Percentiles rank a stretch among this genome's conserved stretches.
phyloP scores from a whole-genome alignment of 1,140 invertebrate genomes.

The Bombus ignitus region DNA sequence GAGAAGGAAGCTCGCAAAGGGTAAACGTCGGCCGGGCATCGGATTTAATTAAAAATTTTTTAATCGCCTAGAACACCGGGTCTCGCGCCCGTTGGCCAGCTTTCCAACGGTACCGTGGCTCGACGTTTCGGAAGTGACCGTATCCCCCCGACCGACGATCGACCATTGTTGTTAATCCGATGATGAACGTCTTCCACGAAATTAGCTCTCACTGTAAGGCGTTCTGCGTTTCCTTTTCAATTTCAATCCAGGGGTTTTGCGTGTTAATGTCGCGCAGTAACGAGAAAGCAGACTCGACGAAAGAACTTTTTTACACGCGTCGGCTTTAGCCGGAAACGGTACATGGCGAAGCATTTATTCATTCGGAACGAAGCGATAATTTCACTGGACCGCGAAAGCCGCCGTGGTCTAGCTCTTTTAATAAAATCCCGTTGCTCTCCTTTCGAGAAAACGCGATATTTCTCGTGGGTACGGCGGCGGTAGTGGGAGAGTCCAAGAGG shows the following conservation, averaged over 20 bases:
- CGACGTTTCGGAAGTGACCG: background rate
- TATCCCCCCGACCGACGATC: background rate
- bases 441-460: slow-evolving; percentile 24
- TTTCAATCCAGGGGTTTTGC: background rate
- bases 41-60: slow-evolving; percentile 44
- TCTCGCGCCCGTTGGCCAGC: background rate
- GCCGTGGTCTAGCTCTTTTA: slow-evolving; percentile 4
- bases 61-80: background rate
- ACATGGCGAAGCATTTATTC: background rate
- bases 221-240: background rate
- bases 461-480: background rate
- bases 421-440: slow-evolving; percentile 5
- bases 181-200: background rate
- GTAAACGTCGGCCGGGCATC: background rate
- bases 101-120: background rate
- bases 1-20: background rate
- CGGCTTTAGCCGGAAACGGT: background rate
- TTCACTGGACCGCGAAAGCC: background rate
- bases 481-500: background rate
- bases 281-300: background rate
- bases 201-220: background rate
- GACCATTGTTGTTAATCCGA: background rate
- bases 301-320: background rate
- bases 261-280: background rate
- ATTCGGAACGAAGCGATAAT: slow-evolving; percentile 4